Conservation (phyloP, 2,888 invertebrate species). For the Drosophila colorata region DNA sequence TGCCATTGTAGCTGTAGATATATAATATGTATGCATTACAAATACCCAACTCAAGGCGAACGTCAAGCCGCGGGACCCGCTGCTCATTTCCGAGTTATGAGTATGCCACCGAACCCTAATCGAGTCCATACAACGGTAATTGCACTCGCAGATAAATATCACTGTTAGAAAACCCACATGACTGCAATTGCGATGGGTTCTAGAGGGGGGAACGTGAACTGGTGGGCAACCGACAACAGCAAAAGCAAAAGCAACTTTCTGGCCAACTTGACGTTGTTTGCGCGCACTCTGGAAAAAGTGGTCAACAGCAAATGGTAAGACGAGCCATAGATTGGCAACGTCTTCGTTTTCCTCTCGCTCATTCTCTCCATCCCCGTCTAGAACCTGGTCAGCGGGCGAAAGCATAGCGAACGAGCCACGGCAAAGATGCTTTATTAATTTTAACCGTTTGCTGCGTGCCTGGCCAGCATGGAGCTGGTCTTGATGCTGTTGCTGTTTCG, state of each 20-base stretch:
- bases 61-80: constrained; percentile 22
- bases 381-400: constrained; percentile 57
- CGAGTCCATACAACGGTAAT: constrained; percentile 78
- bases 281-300: constrained; percentile 64
- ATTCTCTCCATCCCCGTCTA: constrained; percentile 14
- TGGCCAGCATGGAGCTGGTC: constrained; percentile 29
- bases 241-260: constrained; percentile 64
- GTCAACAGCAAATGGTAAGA: constrained; percentile 75
- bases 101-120: constrained; percentile 78
- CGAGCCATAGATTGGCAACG: constrained; percentile 71
- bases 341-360: constrained; percentile 30
- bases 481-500: constrained; percentile 26
- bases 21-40: constrained; percentile 32
- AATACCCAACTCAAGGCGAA: constrained; percentile 29
- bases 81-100: constrained; percentile 68
- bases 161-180: constrained; percentile 80
- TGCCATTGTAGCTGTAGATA: constrained; percentile 13
- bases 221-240: constrained; percentile 22
- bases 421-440: constrained; percentile 80
- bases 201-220: background rate
- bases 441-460: constrained; percentile 80
- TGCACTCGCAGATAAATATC: constrained; percentile 76
- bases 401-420: constrained; percentile 56
- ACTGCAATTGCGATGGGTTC: constrained; percentile 24
- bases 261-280: constrained; percentile 66